These are phyloP conservation scores for Oryctes rhinoceros DNA, from an alignment of 1,140 invertebrate species.

Conservation along the genomic window DNA sequence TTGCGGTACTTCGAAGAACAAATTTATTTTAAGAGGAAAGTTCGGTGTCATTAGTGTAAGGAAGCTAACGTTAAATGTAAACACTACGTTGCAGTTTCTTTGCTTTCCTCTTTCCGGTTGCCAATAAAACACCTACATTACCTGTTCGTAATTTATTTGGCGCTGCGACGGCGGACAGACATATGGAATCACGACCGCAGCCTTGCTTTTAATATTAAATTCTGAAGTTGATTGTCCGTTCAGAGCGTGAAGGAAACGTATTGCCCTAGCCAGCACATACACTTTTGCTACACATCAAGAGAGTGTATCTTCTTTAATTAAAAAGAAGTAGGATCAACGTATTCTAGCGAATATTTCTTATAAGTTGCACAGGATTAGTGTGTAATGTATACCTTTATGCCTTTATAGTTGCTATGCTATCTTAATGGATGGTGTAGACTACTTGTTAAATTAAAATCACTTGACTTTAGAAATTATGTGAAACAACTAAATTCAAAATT, in stretches of 20 bases:
- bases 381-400: no score
- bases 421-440: no score
- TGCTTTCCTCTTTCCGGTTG: neutral
- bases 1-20: neutral
- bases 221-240: neutral
- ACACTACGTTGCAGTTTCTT: neutral
- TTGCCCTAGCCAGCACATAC: no score
- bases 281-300: no score
- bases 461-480: no score
- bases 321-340: no score
- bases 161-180: neutral
- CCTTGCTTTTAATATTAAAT: constrained; percentile 2
- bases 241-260: neutral
- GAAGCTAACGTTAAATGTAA: neutral
- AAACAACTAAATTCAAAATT: no score
- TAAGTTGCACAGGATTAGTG: no score
- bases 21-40: neutral
- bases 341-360: no score
- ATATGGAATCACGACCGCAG: neutral
- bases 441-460: no score
- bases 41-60: neutral
- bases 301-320: no score
- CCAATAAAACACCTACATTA: neutral
- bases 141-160: neutral
- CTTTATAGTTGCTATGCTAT: no score